A percentile compares a stretch with the other conserved stretches of the same genome.
Evolutionary conservation across 2,113 vertebrate species (phyloP).

Genomic region (Menidia beryllina): DNA sequence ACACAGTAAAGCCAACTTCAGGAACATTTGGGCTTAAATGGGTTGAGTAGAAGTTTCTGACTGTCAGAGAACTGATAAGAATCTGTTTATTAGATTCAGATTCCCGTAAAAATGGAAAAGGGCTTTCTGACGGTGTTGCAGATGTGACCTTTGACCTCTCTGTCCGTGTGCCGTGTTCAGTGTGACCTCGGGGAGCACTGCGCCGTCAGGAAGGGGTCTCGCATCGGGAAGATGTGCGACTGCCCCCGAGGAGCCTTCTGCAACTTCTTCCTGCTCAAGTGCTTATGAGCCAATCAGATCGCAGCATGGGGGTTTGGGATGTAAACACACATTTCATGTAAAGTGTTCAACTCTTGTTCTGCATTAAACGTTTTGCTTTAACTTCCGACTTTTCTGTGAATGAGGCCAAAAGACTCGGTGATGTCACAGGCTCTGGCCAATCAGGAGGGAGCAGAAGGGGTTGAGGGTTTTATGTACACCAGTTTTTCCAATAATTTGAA

Average conservation of each 20-base stretch:
- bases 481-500: no score
- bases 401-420: no score
- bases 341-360: background rate
- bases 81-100: no score
- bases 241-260: constrained; percentile 71
- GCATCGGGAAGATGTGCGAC: constrained; percentile 80
- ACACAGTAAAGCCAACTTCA: no score
- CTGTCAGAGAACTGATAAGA: no score
- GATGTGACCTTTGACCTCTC: background rate
- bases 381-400: background rate
- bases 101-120: no score
- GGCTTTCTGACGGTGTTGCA: background rate
- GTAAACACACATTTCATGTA: no score
- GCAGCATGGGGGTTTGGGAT: background rate
- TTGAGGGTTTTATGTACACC: no score
- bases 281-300: constrained; percentile 65
- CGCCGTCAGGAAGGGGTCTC: constrained; percentile 78
- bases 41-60: no score
- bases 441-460: no score
- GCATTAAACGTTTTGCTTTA: constrained; percentile 41
- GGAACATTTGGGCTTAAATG: no score
- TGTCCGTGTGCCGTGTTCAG: constrained; percentile 41
- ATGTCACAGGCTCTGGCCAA: no score
- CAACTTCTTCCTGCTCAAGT: constrained; percentile 82
- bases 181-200: constrained; percentile 76